A percentile compares a stretch with the other conserved stretches of the same genome.
Conservation (phyloP, 1,140 invertebrate genomes). For the Trypoxylus dichotomus region DNA sequence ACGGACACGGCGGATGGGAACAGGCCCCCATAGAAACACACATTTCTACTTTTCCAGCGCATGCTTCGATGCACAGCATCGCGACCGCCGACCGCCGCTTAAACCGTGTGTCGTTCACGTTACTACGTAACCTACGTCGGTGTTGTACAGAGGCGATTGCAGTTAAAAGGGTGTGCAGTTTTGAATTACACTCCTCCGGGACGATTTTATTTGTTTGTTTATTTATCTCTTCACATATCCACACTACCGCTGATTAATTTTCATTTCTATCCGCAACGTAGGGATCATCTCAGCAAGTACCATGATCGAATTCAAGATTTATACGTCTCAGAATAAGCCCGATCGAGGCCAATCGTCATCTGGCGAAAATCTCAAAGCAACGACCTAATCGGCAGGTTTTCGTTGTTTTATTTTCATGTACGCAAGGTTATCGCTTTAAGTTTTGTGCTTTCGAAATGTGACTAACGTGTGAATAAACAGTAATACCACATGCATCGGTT, state of each 20-base stretch:
- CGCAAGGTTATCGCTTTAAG: not conserved
- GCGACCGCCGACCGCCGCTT: slow-evolving; percentile 19
- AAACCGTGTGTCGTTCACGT: slow-evolving; percentile 16
- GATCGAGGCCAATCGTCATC: not conserved
- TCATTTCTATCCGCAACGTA: not conserved
- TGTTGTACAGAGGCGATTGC: not conserved
- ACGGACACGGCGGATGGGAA: not conserved
- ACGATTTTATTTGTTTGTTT: slow-evolving; percentile 5
- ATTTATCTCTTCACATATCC: not conserved
- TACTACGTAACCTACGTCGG: slow-evolving; percentile 4
- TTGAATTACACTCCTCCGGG: not conserved
- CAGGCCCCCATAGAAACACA: slow-evolving; percentile 12
- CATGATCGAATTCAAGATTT: not conserved
- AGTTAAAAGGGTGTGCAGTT: slow-evolving; percentile 15
- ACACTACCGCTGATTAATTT: not conserved
- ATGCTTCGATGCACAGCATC: slow-evolving; percentile 31
- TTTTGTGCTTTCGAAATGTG: not conserved
- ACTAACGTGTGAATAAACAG: not conserved
- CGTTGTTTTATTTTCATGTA: not conserved
- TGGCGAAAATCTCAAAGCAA: not conserved
- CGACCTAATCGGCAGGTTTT: not conserved
- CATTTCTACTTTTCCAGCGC: slow-evolving; percentile 34
- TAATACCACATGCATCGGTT: not conserved
- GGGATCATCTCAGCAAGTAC: not conserved
- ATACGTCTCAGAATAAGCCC: not conserved